Base-by-base conservation (phyloP, 2,113 vertebrate genomes). In the Gasterosteus nipponicus region DNA sequence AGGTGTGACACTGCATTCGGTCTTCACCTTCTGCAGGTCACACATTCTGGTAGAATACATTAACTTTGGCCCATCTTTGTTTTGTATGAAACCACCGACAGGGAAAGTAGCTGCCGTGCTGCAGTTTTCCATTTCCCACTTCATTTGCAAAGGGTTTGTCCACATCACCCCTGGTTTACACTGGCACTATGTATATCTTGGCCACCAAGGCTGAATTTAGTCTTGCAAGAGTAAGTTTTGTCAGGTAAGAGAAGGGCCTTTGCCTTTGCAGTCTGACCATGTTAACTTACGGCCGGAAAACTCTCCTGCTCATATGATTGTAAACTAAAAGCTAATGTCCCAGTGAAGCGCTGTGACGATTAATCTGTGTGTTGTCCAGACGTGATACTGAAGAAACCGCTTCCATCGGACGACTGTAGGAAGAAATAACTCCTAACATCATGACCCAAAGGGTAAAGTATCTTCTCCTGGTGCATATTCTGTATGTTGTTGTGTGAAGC, bases 361-460 rank as follows among this genome's bases (percentile, higher is more conserved):
- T 31, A n/a, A 60, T 75, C 7, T 75, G 7, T 83, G 19, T 81
- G 18, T 4, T 77, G 19, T n/a, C 1, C 60, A 81, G 69, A 12
- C 7, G 5, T 10, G 8, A 47, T 3, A 33, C 19, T 53, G 33
- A 58, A 63, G 31, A 70, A 73, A 57, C 35, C 9, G 18, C 29
- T 47, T 35, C 35, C 14, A 53, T 54, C 69, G 3, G 12, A 57
- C 75, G 68, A 31, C 35, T 66, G 7, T 14, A 56, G 56, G 58
- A 65, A 47, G 26, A 14, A 16, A 51, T 42, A 16, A 5, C 12
- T 79, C 31, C 62, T 18, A 29, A 33, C 38, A 41, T 66, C 42
- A 88, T 89, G 89, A 29, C 70, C 7, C 44, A 47, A 7, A 73
- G 63, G 88, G 89, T 91, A 86, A 78, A 69, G n/a, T 33, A 47